These are phyloP conservation scores for Dinoponera quadriceps DNA, from an alignment of 1,140 invertebrate species.

Conservation along the genomic window DNA sequence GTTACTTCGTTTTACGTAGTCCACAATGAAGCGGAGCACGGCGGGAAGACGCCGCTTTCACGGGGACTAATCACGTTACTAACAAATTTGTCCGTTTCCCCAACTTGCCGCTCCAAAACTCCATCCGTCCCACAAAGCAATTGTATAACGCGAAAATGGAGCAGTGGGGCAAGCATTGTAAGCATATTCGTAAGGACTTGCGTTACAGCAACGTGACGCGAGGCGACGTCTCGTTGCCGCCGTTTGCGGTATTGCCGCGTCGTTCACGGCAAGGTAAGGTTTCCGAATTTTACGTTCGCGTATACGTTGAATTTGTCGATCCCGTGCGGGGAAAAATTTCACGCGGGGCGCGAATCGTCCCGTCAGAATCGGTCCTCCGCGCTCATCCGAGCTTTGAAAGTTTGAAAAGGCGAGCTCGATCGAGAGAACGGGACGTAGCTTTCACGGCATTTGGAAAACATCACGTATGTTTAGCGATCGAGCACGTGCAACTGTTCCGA, in stretches of 20 bases:
- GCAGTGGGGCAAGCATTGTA: slow-evolving; percentile 19
- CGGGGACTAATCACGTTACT: slow-evolving; percentile 52
- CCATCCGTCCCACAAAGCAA: slow-evolving; percentile 32
- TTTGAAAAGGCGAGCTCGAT: too few relatives aligned
- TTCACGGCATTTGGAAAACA: not conserved
- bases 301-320: too few relatives aligned
- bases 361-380: too few relatives aligned
- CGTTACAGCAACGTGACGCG: not conserved
- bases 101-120: slow-evolving; percentile 45
- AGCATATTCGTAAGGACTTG: slow-evolving; percentile 3
- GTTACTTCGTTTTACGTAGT: slow-evolving; percentile 49
- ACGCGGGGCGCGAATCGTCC: too few relatives aligned
- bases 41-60: slow-evolving; percentile 46
- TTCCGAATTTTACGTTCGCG: too few relatives aligned
- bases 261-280: too few relatives aligned
- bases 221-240: not conserved
- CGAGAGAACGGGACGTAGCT: not conserved
- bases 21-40: slow-evolving; percentile 34
- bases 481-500: not conserved
- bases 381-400: too few relatives aligned
- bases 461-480: not conserved
- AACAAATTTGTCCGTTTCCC: slow-evolving; percentile 53
- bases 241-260: too few relatives aligned
- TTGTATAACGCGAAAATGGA: slow-evolving; percentile 30
- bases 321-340: too few relatives aligned